Evolutionary conservation across 2,888 invertebrate species (phyloP).

Genomic region (Dioctria linearis): DNA sequence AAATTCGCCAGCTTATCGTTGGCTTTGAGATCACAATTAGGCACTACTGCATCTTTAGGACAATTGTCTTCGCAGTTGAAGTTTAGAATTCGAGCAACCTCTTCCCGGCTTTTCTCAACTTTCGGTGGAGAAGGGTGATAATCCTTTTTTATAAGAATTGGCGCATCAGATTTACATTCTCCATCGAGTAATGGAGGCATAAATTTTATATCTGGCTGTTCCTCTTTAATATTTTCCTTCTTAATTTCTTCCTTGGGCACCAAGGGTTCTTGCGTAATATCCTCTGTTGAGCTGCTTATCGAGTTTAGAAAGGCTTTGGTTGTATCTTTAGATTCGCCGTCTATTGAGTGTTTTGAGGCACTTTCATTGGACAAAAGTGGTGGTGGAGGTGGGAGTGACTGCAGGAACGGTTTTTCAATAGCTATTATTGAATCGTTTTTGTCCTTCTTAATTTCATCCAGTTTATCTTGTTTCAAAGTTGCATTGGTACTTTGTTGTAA

Average conservation of each 20-base stretch:
- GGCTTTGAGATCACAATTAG: slow-evolving; percentile 58
- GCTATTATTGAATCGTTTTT: background rate
- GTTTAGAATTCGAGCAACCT: slow-evolving; percentile 67
- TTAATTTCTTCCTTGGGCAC: slow-evolving; percentile 28
- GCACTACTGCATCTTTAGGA: slow-evolving; percentile 51
- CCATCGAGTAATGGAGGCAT: background rate
- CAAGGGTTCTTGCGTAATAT: background rate
- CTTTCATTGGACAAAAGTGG: slow-evolving; percentile 53
- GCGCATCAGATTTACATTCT: slow-evolving; percentile 32
- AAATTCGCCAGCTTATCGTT: slow-evolving; percentile 36
- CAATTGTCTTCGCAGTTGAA: slow-evolving; percentile 61
- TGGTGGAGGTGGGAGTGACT: background rate
- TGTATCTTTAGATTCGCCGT: slow-evolving; percentile 32
- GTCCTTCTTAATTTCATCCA: slow-evolving; percentile 15
- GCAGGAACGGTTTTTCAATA: background rate
- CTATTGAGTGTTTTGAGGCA: slow-evolving; percentile 56
- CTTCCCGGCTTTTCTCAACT: slow-evolving; percentile 65
- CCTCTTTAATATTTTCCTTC: slow-evolving; percentile 14
- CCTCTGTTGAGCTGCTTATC: slow-evolving; percentile 5
- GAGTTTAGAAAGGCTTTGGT: slow-evolving; percentile 47
- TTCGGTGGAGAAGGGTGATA: slow-evolving; percentile 58
- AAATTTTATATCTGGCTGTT: background rate
- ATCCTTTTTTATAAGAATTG: slow-evolving; percentile 60
- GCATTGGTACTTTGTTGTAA: slow-evolving; percentile 19
- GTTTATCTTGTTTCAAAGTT: background rate